Base-by-base conservation (phyloP, 2,113 vertebrate species). In the Scatophagus argus region DNA sequence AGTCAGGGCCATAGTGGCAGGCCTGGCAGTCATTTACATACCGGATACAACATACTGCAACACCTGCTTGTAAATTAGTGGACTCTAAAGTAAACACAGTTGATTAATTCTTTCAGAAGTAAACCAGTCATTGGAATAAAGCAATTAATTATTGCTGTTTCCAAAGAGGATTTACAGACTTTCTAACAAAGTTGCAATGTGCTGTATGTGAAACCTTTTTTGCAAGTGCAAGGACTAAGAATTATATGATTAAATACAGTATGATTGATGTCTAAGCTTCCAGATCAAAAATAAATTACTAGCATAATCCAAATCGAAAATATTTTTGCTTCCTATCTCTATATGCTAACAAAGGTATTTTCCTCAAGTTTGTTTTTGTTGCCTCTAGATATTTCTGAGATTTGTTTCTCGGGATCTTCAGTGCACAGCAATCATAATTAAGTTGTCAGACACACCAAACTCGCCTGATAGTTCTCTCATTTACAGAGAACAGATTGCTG, bases 31-130 rank as follows among this genome's bases (percentile, higher is more conserved):
- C 23, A 73, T 64, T 72, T 43, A 25, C 58, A 83, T 64, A 49
- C 17, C 32, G 43, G 25, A 32, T 17, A 54, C 52, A 74, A 12
- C 11, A 36, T 39, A 52, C 66, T 43, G 10, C 16, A 55, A 65
- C 74, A 64, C 49, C 12, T 31, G 44, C 13, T 67, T 31, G 44
- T 51, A 34, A 67, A 83, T 47, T 5, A 34, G 1, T 43, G 25
- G 41, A 62, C 19, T 74, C 27, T 14, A 52, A 67, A 64, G 34
- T 64, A 27, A 74, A 59, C 58, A 59, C 21, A 29, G 31, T 36
- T 65, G 5, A 77, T 47, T 75, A 27, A 77, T 76, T 58, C 23
- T 61, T 75, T 72, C 52, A 47, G 56, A 83, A 52, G 51, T 46
- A 52, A 64, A 61, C 10, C 12, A 17, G 9, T 43, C 10, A 8